phyloP scores from a whole-genome alignment of 2,888 invertebrate genomes.

The Orthonevra nobilis region DNA sequence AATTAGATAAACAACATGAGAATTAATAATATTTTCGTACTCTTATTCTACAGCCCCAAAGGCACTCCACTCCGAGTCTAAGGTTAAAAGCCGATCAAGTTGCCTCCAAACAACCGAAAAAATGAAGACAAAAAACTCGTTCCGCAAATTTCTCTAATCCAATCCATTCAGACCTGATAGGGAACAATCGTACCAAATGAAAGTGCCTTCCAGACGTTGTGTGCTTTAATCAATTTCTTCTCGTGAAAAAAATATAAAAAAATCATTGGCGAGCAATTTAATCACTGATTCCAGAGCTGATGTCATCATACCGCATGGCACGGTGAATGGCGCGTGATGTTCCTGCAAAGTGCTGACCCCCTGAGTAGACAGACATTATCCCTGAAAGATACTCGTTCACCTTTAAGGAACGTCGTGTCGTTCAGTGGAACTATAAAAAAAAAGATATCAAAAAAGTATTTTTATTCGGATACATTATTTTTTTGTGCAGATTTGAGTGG shows the following conservation, averaged over 20 bases:
- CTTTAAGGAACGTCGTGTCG: conserved; percentile 12
- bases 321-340: conserved; percentile 32
- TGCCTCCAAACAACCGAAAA: background rate
- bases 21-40: background rate
- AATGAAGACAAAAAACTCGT: conserved; percentile 22
- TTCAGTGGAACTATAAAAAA: conserved; percentile 12
- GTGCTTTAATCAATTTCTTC: conserved; percentile 53
- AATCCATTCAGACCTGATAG: conserved; percentile 25
- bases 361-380: conserved; percentile 17
- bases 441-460: conserved; percentile 10
- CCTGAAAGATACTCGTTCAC: background rate
- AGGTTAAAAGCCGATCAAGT: conserved; percentile 40
- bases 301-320: conserved; percentile 50
- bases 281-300: conserved; percentile 47
- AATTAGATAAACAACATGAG: background rate
- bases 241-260: conserved; percentile 29
- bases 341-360: conserved; percentile 26
- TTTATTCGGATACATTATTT: too few species aligned
- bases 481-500: conserved; percentile 20
- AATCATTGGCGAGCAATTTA: conserved; percentile 24
- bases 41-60: conserved; percentile 14
- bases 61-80: conserved; percentile 15
- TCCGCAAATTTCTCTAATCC: conserved; percentile 35
- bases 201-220: conserved; percentile 43
- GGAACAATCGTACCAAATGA: conserved; percentile 54